phyloP scores from a whole-genome alignment of 2,797 vertebrate species.

The Alauda arvensis region DNA sequence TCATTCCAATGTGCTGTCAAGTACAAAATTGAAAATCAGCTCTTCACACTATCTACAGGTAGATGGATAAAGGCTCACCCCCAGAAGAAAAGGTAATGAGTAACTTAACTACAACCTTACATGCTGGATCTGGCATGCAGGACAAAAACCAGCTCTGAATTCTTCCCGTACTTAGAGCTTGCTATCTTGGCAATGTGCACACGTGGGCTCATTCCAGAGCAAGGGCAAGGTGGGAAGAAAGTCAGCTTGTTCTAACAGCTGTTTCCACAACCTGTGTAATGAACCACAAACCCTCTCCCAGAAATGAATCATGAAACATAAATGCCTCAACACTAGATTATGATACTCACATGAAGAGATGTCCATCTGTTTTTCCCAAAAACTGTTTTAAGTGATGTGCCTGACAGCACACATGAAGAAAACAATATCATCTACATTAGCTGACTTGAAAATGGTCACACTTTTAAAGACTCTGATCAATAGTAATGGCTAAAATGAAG shows the following conservation, averaged over 20 bases:
- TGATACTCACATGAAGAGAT: background rate
- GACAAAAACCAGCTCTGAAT: background rate
- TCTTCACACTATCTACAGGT: background rate
- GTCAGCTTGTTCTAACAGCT: background rate
- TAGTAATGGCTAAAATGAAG: background rate
- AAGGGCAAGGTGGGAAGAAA: background rate
- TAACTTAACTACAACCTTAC: background rate
- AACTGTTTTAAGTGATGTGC: background rate
- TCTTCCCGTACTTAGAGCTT: background rate
- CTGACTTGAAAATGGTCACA: background rate
- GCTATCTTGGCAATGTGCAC: background rate
- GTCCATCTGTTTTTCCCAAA: background rate
- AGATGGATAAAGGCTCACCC: background rate
- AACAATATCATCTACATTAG: background rate
- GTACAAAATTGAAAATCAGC: constrained; percentile 44
- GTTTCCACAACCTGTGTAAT: fast-evolving
- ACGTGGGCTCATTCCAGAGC: background rate
- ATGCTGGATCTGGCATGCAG: background rate
- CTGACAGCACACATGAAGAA: background rate
- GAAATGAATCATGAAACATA: background rate
- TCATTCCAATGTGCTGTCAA: constrained; percentile 35
- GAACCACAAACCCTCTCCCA: background rate
- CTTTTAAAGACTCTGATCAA: background rate
- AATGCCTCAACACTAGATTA: background rate
- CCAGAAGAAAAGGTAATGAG: background rate